These are phyloP conservation scores for Gadopsis marmoratus DNA, from an alignment of 2,797 vertebrate genomes.

Conservation along the genomic window DNA sequence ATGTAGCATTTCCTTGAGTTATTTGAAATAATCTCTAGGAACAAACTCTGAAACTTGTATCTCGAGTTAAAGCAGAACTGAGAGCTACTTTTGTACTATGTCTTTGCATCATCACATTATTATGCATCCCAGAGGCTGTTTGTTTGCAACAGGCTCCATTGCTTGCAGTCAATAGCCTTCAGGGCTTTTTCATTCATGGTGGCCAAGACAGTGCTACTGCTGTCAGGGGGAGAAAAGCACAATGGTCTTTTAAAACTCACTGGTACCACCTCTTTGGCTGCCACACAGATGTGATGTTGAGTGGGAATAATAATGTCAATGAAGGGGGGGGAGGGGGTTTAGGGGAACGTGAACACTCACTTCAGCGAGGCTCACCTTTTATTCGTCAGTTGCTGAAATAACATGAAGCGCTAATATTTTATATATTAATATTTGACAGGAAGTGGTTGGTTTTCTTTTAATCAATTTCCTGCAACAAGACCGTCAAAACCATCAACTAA, in stretches of 20 bases:
- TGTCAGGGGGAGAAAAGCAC: slow-evolving; percentile 73
- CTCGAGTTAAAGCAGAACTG: background rate
- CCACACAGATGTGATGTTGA: slow-evolving; percentile 68
- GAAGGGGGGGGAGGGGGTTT: slow-evolving; percentile 15
- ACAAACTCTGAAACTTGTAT: background rate
- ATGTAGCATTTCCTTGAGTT: background rate
- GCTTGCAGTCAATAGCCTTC: slow-evolving; percentile 71
- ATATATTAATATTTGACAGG: background rate
- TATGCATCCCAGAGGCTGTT: slow-evolving; percentile 69
- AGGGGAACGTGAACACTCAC: slow-evolving; percentile 16
- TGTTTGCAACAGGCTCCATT: slow-evolving; percentile 66
- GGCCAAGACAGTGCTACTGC: slow-evolving; percentile 73
- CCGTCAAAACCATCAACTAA: background rate
- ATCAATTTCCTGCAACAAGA: background rate
- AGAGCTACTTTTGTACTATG: slow-evolving; percentile 13
- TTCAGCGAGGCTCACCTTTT: slow-evolving; percentile 10
- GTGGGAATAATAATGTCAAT: slow-evolving; percentile 62
- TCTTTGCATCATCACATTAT: slow-evolving; percentile 64
- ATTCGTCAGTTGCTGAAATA: slow-evolving; percentile 10
- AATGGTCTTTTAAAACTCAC: slow-evolving; percentile 71
- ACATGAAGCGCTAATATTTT: slow-evolving; percentile 18
- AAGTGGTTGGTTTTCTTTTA: background rate
- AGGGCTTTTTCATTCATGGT: slow-evolving; percentile 60
- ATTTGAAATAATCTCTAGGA: slow-evolving; percentile 13
- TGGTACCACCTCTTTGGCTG: slow-evolving; percentile 81